Evolutionary conservation across 2,113 vertebrate species (phyloP).

Genomic region (Uria aalge): DNA sequence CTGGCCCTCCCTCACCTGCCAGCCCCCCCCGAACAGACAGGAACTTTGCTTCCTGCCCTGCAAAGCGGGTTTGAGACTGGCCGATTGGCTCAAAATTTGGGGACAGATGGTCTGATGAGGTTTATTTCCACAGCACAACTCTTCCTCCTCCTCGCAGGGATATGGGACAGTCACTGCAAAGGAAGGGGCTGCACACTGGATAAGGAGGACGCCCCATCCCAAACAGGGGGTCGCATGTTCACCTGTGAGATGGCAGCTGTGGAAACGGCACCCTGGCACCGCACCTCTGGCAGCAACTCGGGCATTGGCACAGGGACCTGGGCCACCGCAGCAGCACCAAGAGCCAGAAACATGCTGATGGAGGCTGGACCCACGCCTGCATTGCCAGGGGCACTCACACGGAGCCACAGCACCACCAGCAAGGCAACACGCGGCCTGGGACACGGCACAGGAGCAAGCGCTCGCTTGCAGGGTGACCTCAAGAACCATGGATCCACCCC

Average conservation of each 20-base stretch:
- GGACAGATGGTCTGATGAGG: not conserved
- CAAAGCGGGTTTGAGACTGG: not conserved
- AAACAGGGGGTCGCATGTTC: accelerated
- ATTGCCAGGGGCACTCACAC: accelerated
- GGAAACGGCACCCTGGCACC: not conserved
- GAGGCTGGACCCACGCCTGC: too few relatives aligned
- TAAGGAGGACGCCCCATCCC: not conserved
- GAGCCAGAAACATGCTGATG: accelerated
- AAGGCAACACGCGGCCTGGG: not conserved
- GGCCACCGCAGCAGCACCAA: accelerated
- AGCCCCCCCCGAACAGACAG: not conserved
- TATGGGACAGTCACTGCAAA: accelerated
- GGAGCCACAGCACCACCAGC: not conserved
- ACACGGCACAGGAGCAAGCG: not conserved
- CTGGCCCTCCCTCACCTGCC: not conserved
- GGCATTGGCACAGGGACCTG: accelerated
- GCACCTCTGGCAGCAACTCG: not conserved
- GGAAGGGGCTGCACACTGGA: not conserved
- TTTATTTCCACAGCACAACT: not conserved
- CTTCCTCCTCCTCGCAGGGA: too few relatives aligned
- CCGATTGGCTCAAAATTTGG: accelerated
- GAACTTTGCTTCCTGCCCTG: not conserved
- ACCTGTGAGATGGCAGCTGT: not conserved
- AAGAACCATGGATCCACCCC: not conserved
- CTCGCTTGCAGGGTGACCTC: not conserved